phyloP scores from a whole-genome alignment of 2,888 invertebrate species.

The Zygaena filipendulae region DNA sequence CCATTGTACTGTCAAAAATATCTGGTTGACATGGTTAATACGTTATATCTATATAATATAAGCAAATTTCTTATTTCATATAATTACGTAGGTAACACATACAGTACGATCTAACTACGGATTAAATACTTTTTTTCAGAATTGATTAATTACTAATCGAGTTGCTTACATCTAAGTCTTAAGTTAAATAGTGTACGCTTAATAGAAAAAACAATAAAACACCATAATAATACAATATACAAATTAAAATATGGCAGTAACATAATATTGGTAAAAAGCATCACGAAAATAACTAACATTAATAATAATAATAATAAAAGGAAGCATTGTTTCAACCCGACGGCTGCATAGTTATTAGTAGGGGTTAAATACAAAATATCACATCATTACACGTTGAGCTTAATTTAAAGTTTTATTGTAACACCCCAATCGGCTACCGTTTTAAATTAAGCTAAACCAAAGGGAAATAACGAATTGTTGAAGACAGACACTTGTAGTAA shows the following conservation, averaged over 20 bases:
- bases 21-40: too few relatives aligned
- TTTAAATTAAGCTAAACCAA: slow-evolving; percentile 67
- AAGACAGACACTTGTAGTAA: slow-evolving; percentile 20
- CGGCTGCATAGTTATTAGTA: slow-evolving; percentile 33
- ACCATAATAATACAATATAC: slow-evolving; percentile 28
- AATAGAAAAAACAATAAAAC: slow-evolving; percentile 48
- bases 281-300: slow-evolving; percentile 44
- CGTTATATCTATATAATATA: too few relatives aligned
- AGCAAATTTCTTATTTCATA: slow-evolving; percentile 31
- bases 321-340: slow-evolving; percentile 49
- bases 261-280: slow-evolving; percentile 50
- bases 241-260: slow-evolving; percentile 42
- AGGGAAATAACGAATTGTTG: slow-evolving; percentile 28
- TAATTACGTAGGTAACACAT: slow-evolving; percentile 37
- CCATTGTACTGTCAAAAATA: slow-evolving; percentile 1
- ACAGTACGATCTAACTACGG: slow-evolving; percentile 47
- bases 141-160: slow-evolving; percentile 54
- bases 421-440: too few relatives aligned
- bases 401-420: slow-evolving; percentile 48
- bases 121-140: slow-evolving; percentile 53
- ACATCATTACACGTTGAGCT: slow-evolving; percentile 68
- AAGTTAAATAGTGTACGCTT: slow-evolving; percentile 43
- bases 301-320: too few relatives aligned
- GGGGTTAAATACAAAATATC: slow-evolving; percentile 65
- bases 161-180: slow-evolving; percentile 45